A percentile compares a stretch with the other conserved stretches of the same genome.
Conservation (phyloP, 2,888 invertebrate genomes). For the Cartodere bifasciata region DNA sequence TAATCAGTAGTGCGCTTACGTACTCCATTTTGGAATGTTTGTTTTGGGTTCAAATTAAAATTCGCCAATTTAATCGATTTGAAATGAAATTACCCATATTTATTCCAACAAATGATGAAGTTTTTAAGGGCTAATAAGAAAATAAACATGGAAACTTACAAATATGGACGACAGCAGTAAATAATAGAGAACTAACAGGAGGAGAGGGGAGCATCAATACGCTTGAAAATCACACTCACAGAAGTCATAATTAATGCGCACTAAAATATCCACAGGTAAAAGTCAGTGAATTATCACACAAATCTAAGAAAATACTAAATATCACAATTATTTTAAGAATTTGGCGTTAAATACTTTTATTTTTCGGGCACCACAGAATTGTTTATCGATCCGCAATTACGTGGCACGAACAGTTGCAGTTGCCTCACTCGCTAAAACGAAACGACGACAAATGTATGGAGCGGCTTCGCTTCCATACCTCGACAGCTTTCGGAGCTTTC, state of each 20-base stretch:
- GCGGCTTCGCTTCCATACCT: slow-evolving; percentile 9
- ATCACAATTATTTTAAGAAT: slow-evolving; percentile 36
- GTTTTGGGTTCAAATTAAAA: too few relatives aligned
- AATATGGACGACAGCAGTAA: slow-evolving; percentile 33
- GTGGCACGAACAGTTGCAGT: slow-evolving; percentile 24
- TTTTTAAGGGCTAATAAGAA: too few relatives aligned
- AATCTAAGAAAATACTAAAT: slow-evolving; percentile 34
- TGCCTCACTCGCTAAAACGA: slow-evolving; percentile 20
- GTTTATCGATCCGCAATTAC: slow-evolving; percentile 35
- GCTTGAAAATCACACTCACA: slow-evolving; percentile 27
- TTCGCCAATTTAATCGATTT: too few relatives aligned
- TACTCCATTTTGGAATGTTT: too few relatives aligned
- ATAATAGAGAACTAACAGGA: slow-evolving; percentile 25
- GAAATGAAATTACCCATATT: too few relatives aligned
- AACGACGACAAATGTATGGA: slow-evolving; percentile 7
- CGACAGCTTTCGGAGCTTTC: slow-evolving; percentile 11
- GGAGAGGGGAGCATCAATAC: slow-evolving; percentile 26
- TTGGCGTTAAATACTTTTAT: slow-evolving; percentile 37
- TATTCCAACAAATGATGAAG: too few relatives aligned
- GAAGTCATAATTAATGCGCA: slow-evolving; percentile 26
- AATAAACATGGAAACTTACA: slow-evolving; percentile 27
- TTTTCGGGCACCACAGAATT: slow-evolving; percentile 29
- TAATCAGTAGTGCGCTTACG: too few relatives aligned
- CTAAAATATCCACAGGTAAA: slow-evolving; percentile 19
- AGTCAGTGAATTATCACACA: slow-evolving; percentile 28